Base-by-base conservation (phyloP, 2,888 invertebrate genomes). In the Eupithecia dodoneata region DNA sequence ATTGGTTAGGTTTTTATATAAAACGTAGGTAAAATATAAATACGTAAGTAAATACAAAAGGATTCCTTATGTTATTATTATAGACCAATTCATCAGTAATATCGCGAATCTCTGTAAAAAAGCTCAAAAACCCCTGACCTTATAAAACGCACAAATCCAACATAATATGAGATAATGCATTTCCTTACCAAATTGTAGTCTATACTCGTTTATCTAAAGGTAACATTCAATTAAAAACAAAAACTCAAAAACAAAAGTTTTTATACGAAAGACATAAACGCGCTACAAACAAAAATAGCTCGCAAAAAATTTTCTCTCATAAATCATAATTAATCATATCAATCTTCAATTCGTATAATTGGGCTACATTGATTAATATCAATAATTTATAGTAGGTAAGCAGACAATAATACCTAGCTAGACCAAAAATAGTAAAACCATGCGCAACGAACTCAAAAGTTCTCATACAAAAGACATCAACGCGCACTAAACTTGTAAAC, bases 401-500 rank as follows among this genome's bases (percentile, higher is more conserved):
- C 9, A 59, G 18, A 18, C 2, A 55, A 7, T n/a, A n/a, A 55
- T 59, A 59, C n/a, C 9, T 9, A 18, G 55, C 52, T 49, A 49
- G 55, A 55, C n/a, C 55, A n/a, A n/a, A 55, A 55, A 55, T n/a
- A 52, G 52, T 15, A 52, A 4, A 18, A 10, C 18, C 59, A 59
- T 59, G 59, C n/a, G 55, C 18, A 12, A 63, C 63, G 63, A 63
- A 63, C 6, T 63, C 30, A 30, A 63, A 63, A 12, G 10, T 30
- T 30, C 6, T 67, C 18, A 66, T 75, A 70, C 52, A 79, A 80
- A 76, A 79, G 77, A 81, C 73, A 73, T 81, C 71, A 82, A 81
- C 80, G 77, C 78, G 76, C 10, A 70, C 13, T 41, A 30, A 12
- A 52, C 3, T 30, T 30, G 30, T 30, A 30, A 30, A 30, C 13